A percentile compares a stretch with the other conserved stretches of the same genome.
Conservation (phyloP, 2,888 invertebrate species). For the Podotricha telesiphe region DNA sequence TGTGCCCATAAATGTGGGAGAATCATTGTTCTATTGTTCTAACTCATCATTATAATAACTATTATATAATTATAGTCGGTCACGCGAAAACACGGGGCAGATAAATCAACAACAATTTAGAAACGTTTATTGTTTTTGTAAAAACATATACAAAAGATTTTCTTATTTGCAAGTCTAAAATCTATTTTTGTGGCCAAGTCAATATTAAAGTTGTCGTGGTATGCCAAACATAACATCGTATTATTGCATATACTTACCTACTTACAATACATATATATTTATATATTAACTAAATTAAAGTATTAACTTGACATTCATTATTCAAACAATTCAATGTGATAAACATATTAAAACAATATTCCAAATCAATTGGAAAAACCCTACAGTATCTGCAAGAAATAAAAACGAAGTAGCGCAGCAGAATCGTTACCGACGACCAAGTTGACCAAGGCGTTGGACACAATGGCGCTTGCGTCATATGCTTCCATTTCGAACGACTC, state of each 20-base stretch:
- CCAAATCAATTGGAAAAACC: slow-evolving; percentile 43
- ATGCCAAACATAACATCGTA: too few relatives aligned
- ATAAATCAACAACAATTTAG: slow-evolving; percentile 35
- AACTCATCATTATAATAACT: slow-evolving; percentile 67
- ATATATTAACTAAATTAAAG: background rate
- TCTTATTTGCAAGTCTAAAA: too few relatives aligned
- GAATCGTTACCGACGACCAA: slow-evolving; percentile 60
- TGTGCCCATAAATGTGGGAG: slow-evolving; percentile 71
- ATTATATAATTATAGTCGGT: slow-evolving; percentile 60
- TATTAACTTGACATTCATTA: background rate
- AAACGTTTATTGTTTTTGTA: slow-evolving; percentile 33
- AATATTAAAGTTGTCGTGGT: too few relatives aligned
- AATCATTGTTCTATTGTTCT: slow-evolving; percentile 79
- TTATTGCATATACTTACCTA: background rate
- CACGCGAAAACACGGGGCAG: slow-evolving; percentile 59
- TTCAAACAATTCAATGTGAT: slow-evolving; percentile 17
- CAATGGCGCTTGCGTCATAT: slow-evolving; percentile 70
- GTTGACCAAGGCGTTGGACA: slow-evolving; percentile 58
- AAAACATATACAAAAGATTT: background rate
- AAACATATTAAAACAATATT: slow-evolving; percentile 34
- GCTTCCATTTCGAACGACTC: slow-evolving; percentile 48
- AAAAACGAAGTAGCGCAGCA: slow-evolving; percentile 54
- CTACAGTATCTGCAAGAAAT: slow-evolving; percentile 45
- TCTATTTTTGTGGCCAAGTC: too few relatives aligned
- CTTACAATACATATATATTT: background rate